Conservation (phyloP, 2,888 invertebrate genomes). For the Podotricha telesiphe region DNA sequence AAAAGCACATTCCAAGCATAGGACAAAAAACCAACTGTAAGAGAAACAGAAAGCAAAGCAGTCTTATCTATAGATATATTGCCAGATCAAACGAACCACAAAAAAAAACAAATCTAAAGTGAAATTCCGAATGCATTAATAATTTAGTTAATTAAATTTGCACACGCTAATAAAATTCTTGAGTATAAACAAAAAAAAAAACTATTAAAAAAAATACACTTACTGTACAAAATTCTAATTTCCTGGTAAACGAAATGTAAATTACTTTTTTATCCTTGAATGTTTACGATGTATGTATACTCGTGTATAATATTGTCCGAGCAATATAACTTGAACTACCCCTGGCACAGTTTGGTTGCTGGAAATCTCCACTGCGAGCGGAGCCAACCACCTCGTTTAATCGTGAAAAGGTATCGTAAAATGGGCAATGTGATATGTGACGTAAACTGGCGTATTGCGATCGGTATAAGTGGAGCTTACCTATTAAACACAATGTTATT, state of each 20-base stretch:
- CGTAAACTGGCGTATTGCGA: slow-evolving; percentile 36
- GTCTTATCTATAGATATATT: too few species aligned
- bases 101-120: neutral
- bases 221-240: neutral
- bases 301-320: slow-evolving; percentile 13
- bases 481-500: neutral
- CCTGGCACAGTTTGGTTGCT: slow-evolving; percentile 30
- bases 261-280: slow-evolving; percentile 6
- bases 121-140: neutral
- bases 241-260: slow-evolving; percentile 6
- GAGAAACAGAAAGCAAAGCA: too few species aligned
- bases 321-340: slow-evolving; percentile 22
- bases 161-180: neutral
- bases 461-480: slow-evolving; percentile 23
- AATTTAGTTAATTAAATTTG: neutral
- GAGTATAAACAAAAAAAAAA: neutral
- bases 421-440: slow-evolving; percentile 42
- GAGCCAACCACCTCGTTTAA: slow-evolving; percentile 40
- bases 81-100: too few species aligned
- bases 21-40: neutral
- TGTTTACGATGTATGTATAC: slow-evolving; percentile 5
- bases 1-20: neutral
- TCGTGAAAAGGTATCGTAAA: slow-evolving; percentile 44
- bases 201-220: neutral
- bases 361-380: slow-evolving; percentile 41